Conservation (phyloP, 2,113 vertebrate species). For the Rhinolophus ferrumequinum region DNA sequence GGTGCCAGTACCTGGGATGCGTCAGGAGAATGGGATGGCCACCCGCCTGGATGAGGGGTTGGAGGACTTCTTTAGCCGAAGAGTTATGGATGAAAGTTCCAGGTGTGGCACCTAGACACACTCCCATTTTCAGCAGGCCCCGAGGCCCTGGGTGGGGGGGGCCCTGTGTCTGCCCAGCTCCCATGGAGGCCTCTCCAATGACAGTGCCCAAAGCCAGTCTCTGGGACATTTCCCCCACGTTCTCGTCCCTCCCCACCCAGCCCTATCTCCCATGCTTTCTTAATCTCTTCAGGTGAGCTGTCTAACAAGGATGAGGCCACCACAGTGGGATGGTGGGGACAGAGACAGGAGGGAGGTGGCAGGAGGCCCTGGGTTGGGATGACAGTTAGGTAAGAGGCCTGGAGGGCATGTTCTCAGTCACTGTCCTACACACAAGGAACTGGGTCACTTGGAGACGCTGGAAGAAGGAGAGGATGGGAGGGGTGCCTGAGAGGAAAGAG, state of each 20-base stretch:
- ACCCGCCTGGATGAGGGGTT: slow-evolving; percentile 91
- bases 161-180: neutral
- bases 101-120: slow-evolving; percentile 79
- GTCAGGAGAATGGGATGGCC: slow-evolving; percentile 90
- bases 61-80: slow-evolving; percentile 93
- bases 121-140: neutral
- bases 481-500: neutral
- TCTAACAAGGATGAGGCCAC: neutral
- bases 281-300: neutral
- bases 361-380: neutral
- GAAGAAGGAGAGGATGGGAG: neutral
- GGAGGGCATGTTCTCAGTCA: neutral
- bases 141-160: neutral
- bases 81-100: slow-evolving; percentile 90
- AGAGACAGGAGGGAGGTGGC: no score
- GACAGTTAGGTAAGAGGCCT: neutral
- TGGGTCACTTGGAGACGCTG: neutral
- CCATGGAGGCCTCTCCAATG: neutral
- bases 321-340: no score
- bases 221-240: neutral
- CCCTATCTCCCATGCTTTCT: neutral
- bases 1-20: slow-evolving; percentile 67
- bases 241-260: neutral
- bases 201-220: neutral
- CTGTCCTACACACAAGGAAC: neutral